Base-by-base conservation (phyloP, 2,797 vertebrate genomes). In the Halcyon leucocephala region DNA sequence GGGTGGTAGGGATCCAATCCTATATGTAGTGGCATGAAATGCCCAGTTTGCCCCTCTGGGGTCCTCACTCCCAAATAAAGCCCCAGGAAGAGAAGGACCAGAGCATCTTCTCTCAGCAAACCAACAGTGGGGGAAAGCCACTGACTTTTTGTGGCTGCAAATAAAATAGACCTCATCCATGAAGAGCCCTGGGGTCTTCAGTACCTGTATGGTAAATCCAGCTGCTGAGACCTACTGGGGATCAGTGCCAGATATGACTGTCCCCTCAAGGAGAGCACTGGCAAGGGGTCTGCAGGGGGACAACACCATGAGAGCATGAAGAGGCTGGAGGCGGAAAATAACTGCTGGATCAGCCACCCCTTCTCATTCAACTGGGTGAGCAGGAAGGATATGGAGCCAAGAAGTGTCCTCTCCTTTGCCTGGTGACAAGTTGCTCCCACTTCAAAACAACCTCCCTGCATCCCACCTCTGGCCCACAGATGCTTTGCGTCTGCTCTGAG, bases 11-110 rank as follows among this genome's bases (percentile, higher is more conserved):
- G 39, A 84, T 58, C 20, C 14, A 73, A 41, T 49, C 24, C 20
- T 51, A 14, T 37, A 62, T 0, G 0, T 16, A 60, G 33, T 0
- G 0, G 13, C 14, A 9, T 26, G n/a, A 89, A 82, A 73, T 0
- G 1, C 10, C 9, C 35, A 1, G 2, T 28, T 65, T 12, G 25
- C 42, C 12, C 16, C 18, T 64, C 13, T 2, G 48, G 46, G 46
- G 16, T 15, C 42, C n/a, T 21, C 19, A 4, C 13, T 58, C 55
- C n/a, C n/a, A 22, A 35, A 35, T 35, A 93, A 91, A 90, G 46
- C 69, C 62, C 64, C 5, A 7, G 46, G 11, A 49, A 42, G 10
- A 37, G 41, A 76, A 60, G 6, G 64, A 54, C 31, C 55, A 20
- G 37, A 83, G 48, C 25, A 14, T 37, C 24, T 74, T 37, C 26